Conservation (phyloP, 2,797 vertebrate species). For the Podargus strigoides region DNA sequence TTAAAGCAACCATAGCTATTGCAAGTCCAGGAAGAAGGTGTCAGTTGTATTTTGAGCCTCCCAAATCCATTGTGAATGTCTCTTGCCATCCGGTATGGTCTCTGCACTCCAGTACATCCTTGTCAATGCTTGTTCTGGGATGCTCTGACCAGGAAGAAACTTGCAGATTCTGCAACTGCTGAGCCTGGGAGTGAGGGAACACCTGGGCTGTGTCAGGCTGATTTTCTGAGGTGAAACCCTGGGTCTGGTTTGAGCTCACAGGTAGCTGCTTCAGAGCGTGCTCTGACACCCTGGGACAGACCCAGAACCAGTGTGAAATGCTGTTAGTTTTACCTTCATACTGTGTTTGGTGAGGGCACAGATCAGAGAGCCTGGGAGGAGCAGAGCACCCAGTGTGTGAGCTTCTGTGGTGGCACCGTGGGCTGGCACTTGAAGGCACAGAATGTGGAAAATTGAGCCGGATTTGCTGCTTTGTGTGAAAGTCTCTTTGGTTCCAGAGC, state of each 20-base stretch:
- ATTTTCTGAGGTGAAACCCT: not conserved
- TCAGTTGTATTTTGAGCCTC: not conserved
- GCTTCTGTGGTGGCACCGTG: not conserved
- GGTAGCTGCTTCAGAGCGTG: rapidly evolving
- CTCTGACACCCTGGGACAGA: not conserved
- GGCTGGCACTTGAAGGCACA: not conserved
- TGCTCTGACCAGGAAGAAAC: not conserved
- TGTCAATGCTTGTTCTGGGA: not conserved
- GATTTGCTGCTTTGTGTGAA: not conserved
- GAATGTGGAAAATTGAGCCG: not conserved
- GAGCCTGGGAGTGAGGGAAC: not conserved
- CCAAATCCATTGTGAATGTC: not conserved
- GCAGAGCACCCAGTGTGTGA: not conserved
- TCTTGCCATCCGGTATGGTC: not conserved
- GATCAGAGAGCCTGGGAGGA: not conserved
- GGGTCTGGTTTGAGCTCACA: not conserved
- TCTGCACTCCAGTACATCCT: not conserved
- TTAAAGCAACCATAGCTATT: not conserved
- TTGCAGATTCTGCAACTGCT: not conserved
- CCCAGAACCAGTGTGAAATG: not conserved
- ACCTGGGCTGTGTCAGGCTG: not conserved
- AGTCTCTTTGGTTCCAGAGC: not conserved
- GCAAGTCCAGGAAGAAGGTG: not conserved
- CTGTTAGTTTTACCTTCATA: not conserved
- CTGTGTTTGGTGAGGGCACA: not conserved